Conservation (phyloP, 2,888 invertebrate species). For the Apodemia zela region DNA sequence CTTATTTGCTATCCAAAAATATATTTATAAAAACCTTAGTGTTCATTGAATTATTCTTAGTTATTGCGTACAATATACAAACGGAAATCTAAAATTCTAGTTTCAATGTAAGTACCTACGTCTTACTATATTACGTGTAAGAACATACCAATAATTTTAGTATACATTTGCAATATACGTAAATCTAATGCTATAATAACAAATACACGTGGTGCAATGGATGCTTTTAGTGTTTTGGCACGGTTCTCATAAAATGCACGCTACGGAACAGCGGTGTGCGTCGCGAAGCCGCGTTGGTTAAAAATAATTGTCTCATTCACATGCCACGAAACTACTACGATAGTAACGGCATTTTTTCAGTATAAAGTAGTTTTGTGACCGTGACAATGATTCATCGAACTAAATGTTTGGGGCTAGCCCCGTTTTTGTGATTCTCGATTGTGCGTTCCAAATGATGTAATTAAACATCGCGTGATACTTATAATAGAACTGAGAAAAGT, state of each 20-base stretch:
- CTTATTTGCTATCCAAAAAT: too few species aligned
- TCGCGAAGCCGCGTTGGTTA: slow-evolving; percentile 54
- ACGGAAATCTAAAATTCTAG: too few species aligned
- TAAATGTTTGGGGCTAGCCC: slow-evolving; percentile 20
- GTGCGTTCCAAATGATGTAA: neutral
- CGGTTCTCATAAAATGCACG: slow-evolving; percentile 37
- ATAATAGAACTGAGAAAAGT: too few species aligned
- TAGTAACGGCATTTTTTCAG: slow-evolving; percentile 74
- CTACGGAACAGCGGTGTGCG: slow-evolving; percentile 45
- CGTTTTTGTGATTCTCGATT: slow-evolving; percentile 8
- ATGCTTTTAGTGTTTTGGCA: slow-evolving; percentile 60
- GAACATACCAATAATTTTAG: neutral
- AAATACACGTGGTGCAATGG: slow-evolving; percentile 36
- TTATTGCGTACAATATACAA: too few species aligned
- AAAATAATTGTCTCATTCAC: slow-evolving; percentile 77
- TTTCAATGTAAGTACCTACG: too few species aligned
- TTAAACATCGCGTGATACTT: neutral
- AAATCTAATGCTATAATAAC: slow-evolving; percentile 30
- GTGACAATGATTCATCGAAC: slow-evolving; percentile 58
- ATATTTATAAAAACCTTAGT: too few species aligned
- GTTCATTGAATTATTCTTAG: too few species aligned
- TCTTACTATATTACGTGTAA: neutral
- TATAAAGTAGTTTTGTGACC: slow-evolving; percentile 61
- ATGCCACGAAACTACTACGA: slow-evolving; percentile 63
- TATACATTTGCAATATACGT: neutral